Evolutionary conservation across 53 echinoderm and acorn worm genomes (phyloP).

Genomic region (Holothuria scabra): DNA sequence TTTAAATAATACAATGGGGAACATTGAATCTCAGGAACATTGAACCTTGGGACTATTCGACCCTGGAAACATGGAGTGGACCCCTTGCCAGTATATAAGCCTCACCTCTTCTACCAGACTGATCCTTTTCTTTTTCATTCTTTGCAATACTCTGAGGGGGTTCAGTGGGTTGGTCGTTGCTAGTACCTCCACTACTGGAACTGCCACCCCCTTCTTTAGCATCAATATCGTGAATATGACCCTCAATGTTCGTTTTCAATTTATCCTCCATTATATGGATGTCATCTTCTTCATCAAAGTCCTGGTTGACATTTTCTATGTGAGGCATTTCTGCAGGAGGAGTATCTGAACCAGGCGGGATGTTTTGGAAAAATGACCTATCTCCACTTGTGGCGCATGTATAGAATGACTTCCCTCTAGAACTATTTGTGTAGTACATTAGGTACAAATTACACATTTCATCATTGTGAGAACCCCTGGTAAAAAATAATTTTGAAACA

Average conservation of each 20-base stretch:
- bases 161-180: not conserved
- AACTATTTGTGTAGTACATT: slow-evolving; percentile 80
- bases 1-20: too few species aligned
- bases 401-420: slow-evolving; percentile 63
- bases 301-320: not conserved
- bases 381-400: slow-evolving; percentile 56
- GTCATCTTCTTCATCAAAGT: slow-evolving; percentile 16
- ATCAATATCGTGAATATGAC: slow-evolving; percentile 14
- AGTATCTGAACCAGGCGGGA: slow-evolving; percentile 64
- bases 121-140: slow-evolving; percentile 10
- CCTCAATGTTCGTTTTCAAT: slow-evolving; percentile 2
- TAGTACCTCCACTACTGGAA: not conserved
- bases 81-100: not conserved
- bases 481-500: not conserved
- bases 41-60: too few species aligned
- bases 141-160: not conserved
- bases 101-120: slow-evolving; percentile 28
- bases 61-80: too few species aligned
- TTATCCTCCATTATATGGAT: slow-evolving; percentile 7
- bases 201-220: not conserved
- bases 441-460: slow-evolving; percentile 84
- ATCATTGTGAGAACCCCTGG: slow-evolving; percentile 68
- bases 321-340: slow-evolving; percentile 41
- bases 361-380: slow-evolving; percentile 53
- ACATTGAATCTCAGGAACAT: too few species aligned